These are phyloP conservation scores for Magallana nippona DNA, from an alignment of 2,888 invertebrate species.

Conservation along the genomic window DNA sequence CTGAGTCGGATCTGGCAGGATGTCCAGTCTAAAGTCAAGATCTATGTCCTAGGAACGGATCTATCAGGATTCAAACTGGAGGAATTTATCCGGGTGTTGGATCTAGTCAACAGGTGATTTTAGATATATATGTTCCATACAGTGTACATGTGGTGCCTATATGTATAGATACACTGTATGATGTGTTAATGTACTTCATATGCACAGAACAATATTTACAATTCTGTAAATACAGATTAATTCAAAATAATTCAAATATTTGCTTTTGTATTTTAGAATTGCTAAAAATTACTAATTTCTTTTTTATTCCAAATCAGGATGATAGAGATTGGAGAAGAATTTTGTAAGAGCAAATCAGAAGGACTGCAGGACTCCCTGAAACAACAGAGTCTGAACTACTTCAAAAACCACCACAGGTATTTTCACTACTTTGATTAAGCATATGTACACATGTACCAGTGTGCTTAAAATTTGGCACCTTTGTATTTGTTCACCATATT, in stretches of 20 bases:
- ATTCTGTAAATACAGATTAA: too few species aligned
- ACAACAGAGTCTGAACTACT: constrained; percentile 92
- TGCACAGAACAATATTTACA: too few species aligned
- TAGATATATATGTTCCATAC: constrained; percentile 2
- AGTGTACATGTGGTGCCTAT: background rate
- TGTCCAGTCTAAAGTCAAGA: constrained; percentile 90
- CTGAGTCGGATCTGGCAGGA: constrained; percentile 94
- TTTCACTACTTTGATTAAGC: too few species aligned
- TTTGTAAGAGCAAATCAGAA: constrained; percentile 92
- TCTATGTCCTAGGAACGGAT: constrained; percentile 88
- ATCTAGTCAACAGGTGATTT: constrained; percentile 88
- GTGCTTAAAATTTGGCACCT: too few species aligned
- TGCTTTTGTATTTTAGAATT: too few species aligned
- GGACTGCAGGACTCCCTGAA: constrained; percentile 92
- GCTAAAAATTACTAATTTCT: too few species aligned
- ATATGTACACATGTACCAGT: too few species aligned
- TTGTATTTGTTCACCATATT: too few species aligned
- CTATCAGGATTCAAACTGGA: constrained; percentile 94
- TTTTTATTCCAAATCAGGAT: constrained; percentile 81
- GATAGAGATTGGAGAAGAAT: constrained; percentile 93
- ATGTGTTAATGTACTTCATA: too few species aligned
- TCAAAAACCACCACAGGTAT: constrained; percentile 89
- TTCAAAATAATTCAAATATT: too few species aligned
- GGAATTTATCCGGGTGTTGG: constrained; percentile 94
- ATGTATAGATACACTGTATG: too few species aligned